phyloP scores from a whole-genome alignment of 2,888 invertebrate genomes.

The Metopia argyrocephala region DNA sequence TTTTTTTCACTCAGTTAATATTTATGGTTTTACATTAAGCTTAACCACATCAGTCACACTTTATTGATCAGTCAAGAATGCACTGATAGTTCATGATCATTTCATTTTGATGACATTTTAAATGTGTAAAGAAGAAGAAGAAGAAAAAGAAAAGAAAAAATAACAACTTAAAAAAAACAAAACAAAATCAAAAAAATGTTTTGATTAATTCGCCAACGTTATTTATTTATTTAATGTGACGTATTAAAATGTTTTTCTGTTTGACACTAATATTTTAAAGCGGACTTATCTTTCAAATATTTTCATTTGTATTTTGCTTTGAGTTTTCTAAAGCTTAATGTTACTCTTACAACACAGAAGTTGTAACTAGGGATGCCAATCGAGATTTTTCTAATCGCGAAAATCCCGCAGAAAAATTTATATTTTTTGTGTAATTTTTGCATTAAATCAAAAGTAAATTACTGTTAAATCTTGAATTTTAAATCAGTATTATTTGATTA shows the following conservation, averaged over 20 bases:
- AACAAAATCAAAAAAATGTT: neutral
- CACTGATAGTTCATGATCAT: slow-evolving; percentile 49
- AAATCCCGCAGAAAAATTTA: too few relatives aligned
- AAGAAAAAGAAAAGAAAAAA: neutral
- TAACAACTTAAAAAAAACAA: too few relatives aligned
- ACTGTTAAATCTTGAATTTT: too few relatives aligned
- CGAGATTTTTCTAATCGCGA: too few relatives aligned
- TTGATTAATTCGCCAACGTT: slow-evolving; percentile 5
- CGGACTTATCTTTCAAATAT: too few relatives aligned
- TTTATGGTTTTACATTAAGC: slow-evolving; percentile 77
- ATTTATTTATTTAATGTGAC: neutral
- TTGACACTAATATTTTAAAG: slow-evolving; percentile 3
- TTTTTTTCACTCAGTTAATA: slow-evolving; percentile 60
- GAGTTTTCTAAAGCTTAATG: too few relatives aligned
- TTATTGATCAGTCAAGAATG: slow-evolving; percentile 67
- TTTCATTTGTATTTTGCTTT: too few relatives aligned
- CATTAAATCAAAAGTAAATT: too few relatives aligned
- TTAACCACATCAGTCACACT: slow-evolving; percentile 78
- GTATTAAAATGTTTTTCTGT: slow-evolving; percentile 9
- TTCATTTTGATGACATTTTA: slow-evolving; percentile 50
- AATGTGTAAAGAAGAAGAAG: slow-evolving; percentile 24
- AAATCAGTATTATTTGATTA: too few relatives aligned
- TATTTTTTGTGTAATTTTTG: too few relatives aligned
- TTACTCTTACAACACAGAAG: too few relatives aligned
- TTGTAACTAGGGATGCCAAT: too few relatives aligned